Evolutionary conservation across 1,140 invertebrate genomes (phyloP).

Genomic region (Antheraea mylitta): DNA sequence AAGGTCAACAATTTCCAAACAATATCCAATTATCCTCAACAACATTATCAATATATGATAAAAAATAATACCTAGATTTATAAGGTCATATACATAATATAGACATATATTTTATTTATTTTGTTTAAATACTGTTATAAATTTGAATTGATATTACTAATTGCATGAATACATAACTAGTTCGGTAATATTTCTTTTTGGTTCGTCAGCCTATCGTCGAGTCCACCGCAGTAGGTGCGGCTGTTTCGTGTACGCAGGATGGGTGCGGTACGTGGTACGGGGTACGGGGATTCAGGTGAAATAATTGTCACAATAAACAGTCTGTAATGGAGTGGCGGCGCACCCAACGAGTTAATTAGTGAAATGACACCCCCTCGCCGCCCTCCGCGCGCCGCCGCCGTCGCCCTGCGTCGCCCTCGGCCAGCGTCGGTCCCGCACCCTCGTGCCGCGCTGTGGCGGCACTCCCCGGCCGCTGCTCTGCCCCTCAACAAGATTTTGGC

Average conservation of each 20-base stretch:
- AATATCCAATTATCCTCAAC: no score
- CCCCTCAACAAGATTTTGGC: conserved; percentile 13
- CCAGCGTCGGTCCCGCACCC: no score
- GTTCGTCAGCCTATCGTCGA: background rate
- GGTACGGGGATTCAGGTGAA: conserved; percentile 19
- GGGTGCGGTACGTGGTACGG: background rate
- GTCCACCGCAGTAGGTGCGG: conserved; percentile 14
- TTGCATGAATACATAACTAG: background rate
- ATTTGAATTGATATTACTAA: no score
- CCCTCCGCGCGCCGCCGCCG: conserved; percentile 14
- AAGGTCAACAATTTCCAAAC: no score
- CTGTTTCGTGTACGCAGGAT: conserved; percentile 10
- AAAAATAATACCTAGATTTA: no score
- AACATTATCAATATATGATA: no score
- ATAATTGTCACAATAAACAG: conserved; percentile 64
- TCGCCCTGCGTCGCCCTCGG: conserved; percentile 9
- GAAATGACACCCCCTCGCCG: conserved; percentile 34
- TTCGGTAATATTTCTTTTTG: background rate
- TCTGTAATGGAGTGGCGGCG: conserved; percentile 54
- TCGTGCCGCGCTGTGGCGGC: no score
- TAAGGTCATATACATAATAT: no score
- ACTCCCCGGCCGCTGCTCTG: conserved; percentile 7
- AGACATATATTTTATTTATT: no score
- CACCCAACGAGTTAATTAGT: conserved; percentile 53
- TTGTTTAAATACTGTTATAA: no score